Evolutionary conservation across 2,797 vertebrate species (phyloP), one percentile per base, ranked within the genome.

Genomic region (Meda fulgida): DNA sequence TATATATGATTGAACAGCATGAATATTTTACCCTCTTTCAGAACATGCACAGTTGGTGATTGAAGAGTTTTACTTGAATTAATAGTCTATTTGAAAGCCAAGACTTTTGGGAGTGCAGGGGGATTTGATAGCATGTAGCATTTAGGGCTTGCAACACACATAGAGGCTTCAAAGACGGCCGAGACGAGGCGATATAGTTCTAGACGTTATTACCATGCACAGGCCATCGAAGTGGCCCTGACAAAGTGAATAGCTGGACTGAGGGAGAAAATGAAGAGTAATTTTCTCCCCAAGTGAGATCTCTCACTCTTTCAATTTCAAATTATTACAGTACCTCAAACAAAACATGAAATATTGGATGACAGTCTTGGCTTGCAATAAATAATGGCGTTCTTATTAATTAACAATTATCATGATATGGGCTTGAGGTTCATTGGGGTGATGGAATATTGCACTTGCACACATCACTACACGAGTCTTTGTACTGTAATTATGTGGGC

Each of bases 21-120:
- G 78, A 90, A 91, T 93, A 91, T 92, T 92, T 90, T 73, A 91
- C 21, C 76, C 82, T 89, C 90, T 84, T 81, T 84, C 19, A 76
- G 51, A 89, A 88, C 69, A 84, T 90, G 86, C 16, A 89, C 88
- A 83, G 80, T 40, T 86, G 69, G 75, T 78, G 48, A 55, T 79
- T 23, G 71, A 63, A 63, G 34, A 40, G 80, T 38, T 46, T 14
- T 89, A n/a, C 58, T 38, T 9, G 48, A 81, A 46, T 85, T 58
- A 86, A 72, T 90, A 88, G 89, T 83, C 40, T 51, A 48, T 70
- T 77, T 87, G 73, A 83, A 77, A 81, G 53, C 4, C 26, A 71
- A 70, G 31, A 34, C 65, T 43, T 29, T 63, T 40, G 48, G 36
- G 46, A 43, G 36, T 70, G 48, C 63, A 78, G 13, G 26, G 29